Conservation (phyloP, 2,113 vertebrate genomes). For the Hepsetus odoe region DNA sequence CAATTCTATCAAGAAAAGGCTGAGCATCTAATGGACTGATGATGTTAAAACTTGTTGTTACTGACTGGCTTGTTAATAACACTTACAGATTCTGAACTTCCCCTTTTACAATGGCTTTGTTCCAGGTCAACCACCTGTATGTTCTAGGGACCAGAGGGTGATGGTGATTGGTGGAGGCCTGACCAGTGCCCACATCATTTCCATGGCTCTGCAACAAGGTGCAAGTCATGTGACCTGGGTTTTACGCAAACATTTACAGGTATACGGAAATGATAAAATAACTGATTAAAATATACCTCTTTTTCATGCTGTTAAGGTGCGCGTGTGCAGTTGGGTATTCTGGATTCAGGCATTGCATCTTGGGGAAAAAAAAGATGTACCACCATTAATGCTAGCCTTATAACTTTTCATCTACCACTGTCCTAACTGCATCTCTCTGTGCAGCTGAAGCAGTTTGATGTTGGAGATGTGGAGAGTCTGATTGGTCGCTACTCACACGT, state of each 20-base stretch:
- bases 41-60: too few species aligned
- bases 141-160: slow-evolving; percentile 69
- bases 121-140: slow-evolving; percentile 62
- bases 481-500: slow-evolving; percentile 76
- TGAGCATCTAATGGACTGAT: too few species aligned
- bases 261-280: slow-evolving; percentile 13
- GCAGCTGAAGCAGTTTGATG: slow-evolving; percentile 79
- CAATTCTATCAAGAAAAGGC: too few species aligned
- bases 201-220: slow-evolving; percentile 73
- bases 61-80: too few species aligned
- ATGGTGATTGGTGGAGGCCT: slow-evolving; percentile 79
- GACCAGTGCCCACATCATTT: slow-evolving; percentile 77
- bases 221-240: slow-evolving; percentile 78
- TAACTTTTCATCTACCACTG: neutral
- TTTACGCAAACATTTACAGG: slow-evolving; percentile 80
- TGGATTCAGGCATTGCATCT: too few species aligned
- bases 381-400: too few species aligned
- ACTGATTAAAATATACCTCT: too few species aligned
- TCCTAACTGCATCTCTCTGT: neutral
- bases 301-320: too few species aligned
- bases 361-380: too few species aligned
- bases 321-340: too few species aligned
- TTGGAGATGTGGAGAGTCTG: slow-evolving; percentile 78
- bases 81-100: neutral
- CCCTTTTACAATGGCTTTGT: neutral